Evolutionary conservation across 1,140 invertebrate genomes (phyloP), one percentile per base, ranked within the genome.

Genomic region (Drosophila santomea): DNA sequence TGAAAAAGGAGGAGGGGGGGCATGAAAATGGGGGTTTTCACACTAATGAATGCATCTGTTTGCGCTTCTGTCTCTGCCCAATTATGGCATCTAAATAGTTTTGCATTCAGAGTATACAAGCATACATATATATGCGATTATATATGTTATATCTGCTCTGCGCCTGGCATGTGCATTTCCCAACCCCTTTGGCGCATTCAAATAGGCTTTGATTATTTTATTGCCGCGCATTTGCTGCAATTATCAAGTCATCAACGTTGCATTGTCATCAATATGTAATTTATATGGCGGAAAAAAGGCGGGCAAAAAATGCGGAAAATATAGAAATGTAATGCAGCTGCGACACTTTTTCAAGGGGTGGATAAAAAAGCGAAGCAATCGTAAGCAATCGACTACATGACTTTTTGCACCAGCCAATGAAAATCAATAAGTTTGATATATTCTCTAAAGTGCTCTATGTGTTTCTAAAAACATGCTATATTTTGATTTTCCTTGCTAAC

Each of bases 161-260:
- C 32, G 62, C 63, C 56, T 76, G 72, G 64, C 62, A 73, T 68
- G 60, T 66, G 67, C 44, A 39, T 38, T 36, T 32, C 43, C 44
- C 60, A 39, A 28, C 12, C 50, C 55, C 60, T 28, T 10, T 32
- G 43, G 43, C 61, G 76, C 44, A 86, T 89, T 78, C 76, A 83
- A 83, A 88, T 89, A 74, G 80, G 77, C 77, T 89, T 89, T 89
- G 84, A 89, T 89, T 89, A 89, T 89, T 89, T 89, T 89, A 89
- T 89, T 74, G 84, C 85, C 84, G 85, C 85, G 85, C 84, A 89
- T 89, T 83, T 88, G 88, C 80, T 61, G 80, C 82, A 90, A 90
- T 90, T 90, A 90, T 90, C 86, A 78, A 83, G 79, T 90, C 82
- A 90, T 90, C 86, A 90, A 90, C 82, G 69, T 76, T 80, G 83